These are phyloP conservation scores for Rhadinocentrus ornatus DNA, from an alignment of 2,797 vertebrate species.

Conservation along the genomic window DNA sequence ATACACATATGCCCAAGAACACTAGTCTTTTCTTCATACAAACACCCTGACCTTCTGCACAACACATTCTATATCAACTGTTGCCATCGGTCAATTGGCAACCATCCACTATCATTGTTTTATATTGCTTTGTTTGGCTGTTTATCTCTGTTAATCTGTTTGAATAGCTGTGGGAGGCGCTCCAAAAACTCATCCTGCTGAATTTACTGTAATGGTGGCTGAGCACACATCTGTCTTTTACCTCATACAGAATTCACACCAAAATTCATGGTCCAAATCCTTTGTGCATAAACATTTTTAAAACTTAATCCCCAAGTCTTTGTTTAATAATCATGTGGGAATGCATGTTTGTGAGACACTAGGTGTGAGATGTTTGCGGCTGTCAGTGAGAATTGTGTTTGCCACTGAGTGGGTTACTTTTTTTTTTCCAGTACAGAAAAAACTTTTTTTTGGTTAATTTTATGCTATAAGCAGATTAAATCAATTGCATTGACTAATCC, in stretches of 20 bases:
- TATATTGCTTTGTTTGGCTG: slow-evolving; percentile 69
- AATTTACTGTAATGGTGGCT: slow-evolving; percentile 79
- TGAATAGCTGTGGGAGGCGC: slow-evolving; percentile 74
- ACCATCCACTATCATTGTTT: slow-evolving; percentile 62
- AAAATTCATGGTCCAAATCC: slow-evolving; percentile 65
- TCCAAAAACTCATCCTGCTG: slow-evolving; percentile 70
- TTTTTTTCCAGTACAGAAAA: slow-evolving; percentile 22
- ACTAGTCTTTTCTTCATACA: slow-evolving; percentile 7
- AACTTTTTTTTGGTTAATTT: slow-evolving; percentile 36
- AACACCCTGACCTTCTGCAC: slow-evolving; percentile 26
- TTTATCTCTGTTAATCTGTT: slow-evolving; percentile 80
- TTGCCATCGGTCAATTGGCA: slow-evolving; percentile 68
- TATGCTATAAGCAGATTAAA: slow-evolving; percentile 65
- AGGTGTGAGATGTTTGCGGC: slow-evolving; percentile 49
- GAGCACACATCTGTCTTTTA: slow-evolving; percentile 83
- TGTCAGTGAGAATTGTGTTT: slow-evolving; percentile 50
- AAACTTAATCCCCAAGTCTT: slow-evolving; percentile 55
- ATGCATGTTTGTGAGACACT: slow-evolving; percentile 40
- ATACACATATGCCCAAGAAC: slow-evolving; percentile 27
- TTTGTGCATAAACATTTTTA: slow-evolving; percentile 58
- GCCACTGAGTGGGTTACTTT: slow-evolving; percentile 43
- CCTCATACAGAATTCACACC: slow-evolving; percentile 75
- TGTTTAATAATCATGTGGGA: slow-evolving; percentile 58
- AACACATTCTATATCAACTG: slow-evolving; percentile 53
- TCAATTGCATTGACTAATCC: slow-evolving; percentile 76